Conservation (phyloP, 2,888 invertebrate genomes). For the Polyploca ridens region DNA sequence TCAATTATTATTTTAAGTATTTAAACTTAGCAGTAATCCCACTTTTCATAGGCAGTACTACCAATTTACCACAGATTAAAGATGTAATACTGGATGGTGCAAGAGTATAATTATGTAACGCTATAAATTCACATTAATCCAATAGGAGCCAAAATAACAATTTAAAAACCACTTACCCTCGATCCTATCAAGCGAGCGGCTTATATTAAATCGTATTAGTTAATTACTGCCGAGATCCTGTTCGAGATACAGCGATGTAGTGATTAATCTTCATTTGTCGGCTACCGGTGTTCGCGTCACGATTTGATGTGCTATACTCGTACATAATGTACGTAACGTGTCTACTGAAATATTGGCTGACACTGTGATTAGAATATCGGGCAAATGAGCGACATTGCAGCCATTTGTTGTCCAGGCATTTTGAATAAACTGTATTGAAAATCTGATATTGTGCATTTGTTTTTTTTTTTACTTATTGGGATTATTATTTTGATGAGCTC, state of each 20-base stretch:
- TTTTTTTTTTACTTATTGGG: too few species aligned
- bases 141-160: background rate
- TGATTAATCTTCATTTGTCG: conserved; percentile 57
- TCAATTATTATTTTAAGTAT: too few species aligned
- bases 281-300: conserved; percentile 25
- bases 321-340: too few species aligned
- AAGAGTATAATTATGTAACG: background rate
- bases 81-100: too few species aligned
- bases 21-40: too few species aligned
- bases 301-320: conserved; percentile 6
- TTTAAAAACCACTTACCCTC: background rate
- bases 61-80: too few species aligned
- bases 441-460: too few species aligned
- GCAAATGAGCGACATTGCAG: background rate
- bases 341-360: conserved; percentile 19
- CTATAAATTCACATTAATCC: too few species aligned
- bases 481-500: too few species aligned
- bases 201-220: conserved; percentile 49
- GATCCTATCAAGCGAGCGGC: background rate
- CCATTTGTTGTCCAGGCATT: background rate
- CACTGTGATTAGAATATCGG: background rate
- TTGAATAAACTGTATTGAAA: background rate
- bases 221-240: conserved; percentile 56
- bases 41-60: too few species aligned
- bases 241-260: conserved; percentile 38